Conservation (phyloP, 2,113 vertebrate species). For the Rhinolophus sinicus region DNA sequence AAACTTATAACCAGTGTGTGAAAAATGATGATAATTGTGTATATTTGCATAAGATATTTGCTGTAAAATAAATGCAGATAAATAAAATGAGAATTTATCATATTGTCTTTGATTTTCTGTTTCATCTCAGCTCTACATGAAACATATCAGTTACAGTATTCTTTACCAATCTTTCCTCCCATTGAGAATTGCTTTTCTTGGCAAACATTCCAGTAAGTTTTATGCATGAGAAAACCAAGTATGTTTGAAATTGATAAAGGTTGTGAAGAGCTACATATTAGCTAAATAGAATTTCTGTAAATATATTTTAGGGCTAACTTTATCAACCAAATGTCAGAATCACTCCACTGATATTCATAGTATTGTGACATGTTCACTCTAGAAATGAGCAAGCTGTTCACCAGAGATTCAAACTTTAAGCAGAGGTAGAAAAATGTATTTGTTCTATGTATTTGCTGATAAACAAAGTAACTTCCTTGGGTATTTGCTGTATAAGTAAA, state of each 20-base stretch:
- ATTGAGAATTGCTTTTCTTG: slow-evolving; percentile 66
- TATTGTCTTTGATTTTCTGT: slow-evolving; percentile 56
- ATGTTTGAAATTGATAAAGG: slow-evolving; percentile 83
- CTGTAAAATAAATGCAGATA: slow-evolving; percentile 59
- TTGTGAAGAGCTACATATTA: slow-evolving; percentile 74
- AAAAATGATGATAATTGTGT: slow-evolving; percentile 65
- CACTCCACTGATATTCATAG: slow-evolving; percentile 73
- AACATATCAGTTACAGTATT: slow-evolving; percentile 63
- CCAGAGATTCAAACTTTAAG: slow-evolving; percentile 70
- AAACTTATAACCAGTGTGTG: slow-evolving; percentile 1
- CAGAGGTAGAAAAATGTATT: slow-evolving; percentile 59
- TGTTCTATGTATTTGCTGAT: slow-evolving; percentile 62
- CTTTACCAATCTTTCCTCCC: slow-evolving; percentile 58
- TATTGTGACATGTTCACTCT: slow-evolving; percentile 43
- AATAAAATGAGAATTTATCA: slow-evolving; percentile 78
- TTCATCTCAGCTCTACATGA: slow-evolving; percentile 57
- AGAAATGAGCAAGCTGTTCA: slow-evolving; percentile 66
- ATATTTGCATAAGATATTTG: slow-evolving; percentile 75
- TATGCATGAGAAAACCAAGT: slow-evolving; percentile 73
- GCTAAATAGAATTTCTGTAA: slow-evolving; percentile 75
- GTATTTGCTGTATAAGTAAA: slow-evolving; percentile 65
- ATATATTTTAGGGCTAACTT: slow-evolving; percentile 84
- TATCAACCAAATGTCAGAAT: slow-evolving; percentile 82
- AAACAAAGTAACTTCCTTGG: slow-evolving; percentile 70
- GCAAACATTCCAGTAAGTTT: slow-evolving; percentile 76